Conservation (phyloP, 2,113 vertebrate species). For the Anolis sagrei region DNA sequence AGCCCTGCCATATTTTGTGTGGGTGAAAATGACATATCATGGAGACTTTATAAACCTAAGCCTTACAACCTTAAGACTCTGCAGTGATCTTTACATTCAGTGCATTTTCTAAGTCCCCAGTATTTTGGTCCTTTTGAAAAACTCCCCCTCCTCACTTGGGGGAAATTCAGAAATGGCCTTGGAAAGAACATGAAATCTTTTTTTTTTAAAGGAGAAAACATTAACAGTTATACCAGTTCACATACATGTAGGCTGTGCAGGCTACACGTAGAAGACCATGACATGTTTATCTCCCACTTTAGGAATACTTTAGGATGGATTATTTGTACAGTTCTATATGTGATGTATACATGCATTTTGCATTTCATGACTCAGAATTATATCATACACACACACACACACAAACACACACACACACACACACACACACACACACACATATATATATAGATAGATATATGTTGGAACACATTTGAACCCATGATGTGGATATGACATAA, state of each 20-base stretch:
- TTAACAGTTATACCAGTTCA: background rate
- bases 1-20: background rate
- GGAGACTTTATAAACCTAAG: background rate
- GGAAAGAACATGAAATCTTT: background rate
- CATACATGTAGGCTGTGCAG: background rate
- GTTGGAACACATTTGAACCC: background rate
- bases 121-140: background rate
- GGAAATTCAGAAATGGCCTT: background rate
- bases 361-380: background rate
- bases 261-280: background rate
- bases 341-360: background rate
- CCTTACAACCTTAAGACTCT: background rate
- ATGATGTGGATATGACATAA: background rate
- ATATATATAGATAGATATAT: too few species aligned
- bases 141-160: background rate
- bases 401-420: too few species aligned
- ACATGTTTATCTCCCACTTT: background rate
- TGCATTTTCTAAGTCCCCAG: background rate
- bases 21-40: background rate
- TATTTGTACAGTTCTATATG: accelerated
- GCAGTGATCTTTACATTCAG: background rate
- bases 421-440: too few species aligned
- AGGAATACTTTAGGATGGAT: background rate
- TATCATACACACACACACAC: background rate
- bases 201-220: background rate